Conservation (phyloP, 2,797 vertebrate species). For the Tadarida brasiliensis region DNA sequence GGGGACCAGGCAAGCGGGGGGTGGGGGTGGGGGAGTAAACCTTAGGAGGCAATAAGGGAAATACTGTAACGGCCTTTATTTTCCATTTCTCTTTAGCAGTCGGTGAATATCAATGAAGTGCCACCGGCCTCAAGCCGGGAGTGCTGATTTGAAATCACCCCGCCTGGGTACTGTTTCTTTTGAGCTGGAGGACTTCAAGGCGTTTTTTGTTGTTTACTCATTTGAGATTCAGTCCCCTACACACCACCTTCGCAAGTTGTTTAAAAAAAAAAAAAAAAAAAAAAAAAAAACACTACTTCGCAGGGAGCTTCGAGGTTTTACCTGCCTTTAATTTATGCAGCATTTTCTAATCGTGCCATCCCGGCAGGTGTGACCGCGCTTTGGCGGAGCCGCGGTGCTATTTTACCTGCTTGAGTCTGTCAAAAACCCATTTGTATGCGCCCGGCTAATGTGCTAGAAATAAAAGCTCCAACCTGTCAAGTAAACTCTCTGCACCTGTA, state of each 20-base stretch:
- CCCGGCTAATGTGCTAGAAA: constrained; percentile 87
- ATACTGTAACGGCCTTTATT: not conserved
- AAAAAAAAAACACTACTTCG: constrained; percentile 40
- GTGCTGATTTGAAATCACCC: not conserved
- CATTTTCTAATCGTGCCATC: constrained; percentile 81
- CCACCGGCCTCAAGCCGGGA: not conserved
- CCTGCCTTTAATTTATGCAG: constrained; percentile 86
- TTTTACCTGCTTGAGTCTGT: constrained; percentile 88
- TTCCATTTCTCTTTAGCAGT: not conserved
- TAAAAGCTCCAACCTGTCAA: constrained; percentile 89
- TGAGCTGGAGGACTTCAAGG: constrained; percentile 72
- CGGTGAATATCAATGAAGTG: constrained; percentile 43
- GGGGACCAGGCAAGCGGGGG: not conserved
- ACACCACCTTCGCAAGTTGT: constrained; percentile 71
- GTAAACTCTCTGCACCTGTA: constrained; percentile 90
- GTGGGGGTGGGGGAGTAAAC: not conserved
- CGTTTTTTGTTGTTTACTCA: constrained; percentile 81
- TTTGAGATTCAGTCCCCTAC: constrained; percentile 59
- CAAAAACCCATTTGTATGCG: constrained; percentile 83
- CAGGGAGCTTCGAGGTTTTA: constrained; percentile 79
- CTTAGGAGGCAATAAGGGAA: constrained; percentile 22
- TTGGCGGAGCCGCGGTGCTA: constrained; percentile 71
- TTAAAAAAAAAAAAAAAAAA: constrained; percentile 58
- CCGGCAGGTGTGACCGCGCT: constrained; percentile 84
- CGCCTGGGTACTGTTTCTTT: not conserved